Conservation (phyloP, 2,888 invertebrate species). For the Zele albiditarsus region DNA sequence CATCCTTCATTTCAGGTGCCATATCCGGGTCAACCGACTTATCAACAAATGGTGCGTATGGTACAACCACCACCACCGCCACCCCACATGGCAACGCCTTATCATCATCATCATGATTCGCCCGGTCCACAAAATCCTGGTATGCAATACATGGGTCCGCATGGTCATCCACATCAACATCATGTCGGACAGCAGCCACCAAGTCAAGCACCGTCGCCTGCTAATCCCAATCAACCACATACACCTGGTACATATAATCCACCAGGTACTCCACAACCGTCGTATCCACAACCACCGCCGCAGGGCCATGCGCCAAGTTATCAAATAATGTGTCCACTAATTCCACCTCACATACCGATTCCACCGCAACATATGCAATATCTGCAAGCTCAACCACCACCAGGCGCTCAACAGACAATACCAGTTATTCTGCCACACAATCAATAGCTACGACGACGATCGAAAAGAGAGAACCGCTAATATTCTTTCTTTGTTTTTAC, state of each 20-base stretch:
- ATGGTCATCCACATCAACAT: slow-evolving; percentile 71
- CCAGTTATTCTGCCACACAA: slow-evolving; percentile 73
- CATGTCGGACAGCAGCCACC: slow-evolving; percentile 65
- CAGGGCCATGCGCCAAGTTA: slow-evolving; percentile 74
- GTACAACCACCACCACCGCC: slow-evolving; percentile 68
- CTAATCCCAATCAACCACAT: slow-evolving; percentile 73
- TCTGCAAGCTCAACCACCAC: slow-evolving; percentile 74
- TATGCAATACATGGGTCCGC: slow-evolving; percentile 76
- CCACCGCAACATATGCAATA: slow-evolving; percentile 76
- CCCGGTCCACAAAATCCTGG: slow-evolving; percentile 74
- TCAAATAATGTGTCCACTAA: slow-evolving; percentile 77
- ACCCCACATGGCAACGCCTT: slow-evolving; percentile 66
- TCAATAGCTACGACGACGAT: slow-evolving; percentile 72
- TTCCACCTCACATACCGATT: slow-evolving; percentile 72
- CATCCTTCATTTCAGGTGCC: slow-evolving; percentile 80
- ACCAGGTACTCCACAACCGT: slow-evolving; percentile 72
- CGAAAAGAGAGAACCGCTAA: slow-evolving; percentile 60
- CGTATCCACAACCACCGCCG: slow-evolving; percentile 77
- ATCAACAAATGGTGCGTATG: slow-evolving; percentile 74
- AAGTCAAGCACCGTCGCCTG: slow-evolving; percentile 70
- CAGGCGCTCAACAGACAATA: slow-evolving; percentile 71
- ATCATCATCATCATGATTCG: slow-evolving; percentile 75
- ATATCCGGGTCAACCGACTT: slow-evolving; percentile 76
- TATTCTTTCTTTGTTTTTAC: slow-evolving; percentile 31
- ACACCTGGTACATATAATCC: slow-evolving; percentile 76